A percentile compares a stretch with the other conserved stretches of the same genome.
These are phyloP conservation scores for Crypturellus tataupa DNA, from an alignment of 2,797 vertebrate species.

Conservation along the genomic window DNA sequence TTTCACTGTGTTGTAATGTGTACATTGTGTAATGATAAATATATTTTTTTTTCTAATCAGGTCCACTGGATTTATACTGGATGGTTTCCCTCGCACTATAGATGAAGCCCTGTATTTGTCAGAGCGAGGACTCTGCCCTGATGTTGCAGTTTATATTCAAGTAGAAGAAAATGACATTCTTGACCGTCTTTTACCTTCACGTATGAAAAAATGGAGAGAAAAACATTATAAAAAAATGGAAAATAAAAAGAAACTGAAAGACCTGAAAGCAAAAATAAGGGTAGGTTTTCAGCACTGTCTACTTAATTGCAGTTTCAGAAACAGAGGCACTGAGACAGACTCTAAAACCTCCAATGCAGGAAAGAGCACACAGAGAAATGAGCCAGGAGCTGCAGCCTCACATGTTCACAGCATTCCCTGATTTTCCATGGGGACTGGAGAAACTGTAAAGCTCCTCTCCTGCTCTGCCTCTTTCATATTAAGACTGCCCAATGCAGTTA, in stretches of 20 bases:
- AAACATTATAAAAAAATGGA: slow-evolving; percentile 71
- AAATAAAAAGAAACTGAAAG: slow-evolving; percentile 79
- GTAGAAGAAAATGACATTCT: slow-evolving; percentile 83
- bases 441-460: not conserved
- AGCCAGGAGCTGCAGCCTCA: not conserved
- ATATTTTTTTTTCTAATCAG: slow-evolving; percentile 49
- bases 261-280: slow-evolving; percentile 83
- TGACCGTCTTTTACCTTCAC: slow-evolving; percentile 84
- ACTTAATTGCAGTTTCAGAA: not conserved
- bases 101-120: slow-evolving; percentile 87
- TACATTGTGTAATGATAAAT: not conserved
- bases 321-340: not conserved
- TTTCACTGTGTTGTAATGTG: not conserved
- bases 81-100: slow-evolving; percentile 88
- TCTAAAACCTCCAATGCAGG: not conserved
- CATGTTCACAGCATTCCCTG: not conserved
- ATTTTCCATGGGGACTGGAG: not conserved
- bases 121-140: slow-evolving; percentile 88
- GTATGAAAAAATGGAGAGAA: slow-evolving; percentile 85
- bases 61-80: slow-evolving; percentile 93
- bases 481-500: not conserved
- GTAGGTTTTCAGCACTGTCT: slow-evolving; percentile 72
- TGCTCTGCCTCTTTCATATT: not conserved
- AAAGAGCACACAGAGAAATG: not conserved
- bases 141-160: slow-evolving; percentile 83